phyloP scores from a whole-genome alignment of 1,140 invertebrate genomes.

The Brachionus rubens region DNA sequence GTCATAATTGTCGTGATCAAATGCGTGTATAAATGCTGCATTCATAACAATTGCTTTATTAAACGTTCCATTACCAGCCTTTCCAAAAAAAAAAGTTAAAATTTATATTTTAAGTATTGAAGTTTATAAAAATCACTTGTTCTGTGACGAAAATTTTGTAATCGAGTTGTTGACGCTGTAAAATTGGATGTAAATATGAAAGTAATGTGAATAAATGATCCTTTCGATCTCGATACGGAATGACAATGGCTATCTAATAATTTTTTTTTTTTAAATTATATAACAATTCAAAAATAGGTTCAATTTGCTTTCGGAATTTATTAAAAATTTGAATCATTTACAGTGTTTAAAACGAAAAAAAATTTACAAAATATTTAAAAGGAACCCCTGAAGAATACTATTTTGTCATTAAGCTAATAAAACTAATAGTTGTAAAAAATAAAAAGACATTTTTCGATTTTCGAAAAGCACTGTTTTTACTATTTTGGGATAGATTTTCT shows the following conservation, averaged over 20 bases:
- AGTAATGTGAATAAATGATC: slow-evolving; percentile 76
- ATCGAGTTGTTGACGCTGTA: slow-evolving; percentile 80
- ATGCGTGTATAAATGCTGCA: slow-evolving; percentile 54
- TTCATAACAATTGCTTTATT: slow-evolving; percentile 51
- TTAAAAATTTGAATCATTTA: not conserved
- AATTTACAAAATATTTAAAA: not conserved
- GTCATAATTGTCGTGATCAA: slow-evolving; percentile 72
- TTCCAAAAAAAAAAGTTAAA: slow-evolving; percentile 48
- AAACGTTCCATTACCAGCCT: slow-evolving; percentile 74
- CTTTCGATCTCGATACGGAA: slow-evolving; percentile 80
- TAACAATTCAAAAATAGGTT: not conserved
- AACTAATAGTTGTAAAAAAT: not conserved
- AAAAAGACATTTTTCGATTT: not conserved
- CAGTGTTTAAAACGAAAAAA: not conserved
- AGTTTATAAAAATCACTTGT: slow-evolving; percentile 64
- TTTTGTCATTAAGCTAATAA: not conserved
- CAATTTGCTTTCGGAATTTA: slow-evolving; percentile 18
- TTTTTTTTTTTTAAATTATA: not conserved
- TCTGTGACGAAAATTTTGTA: slow-evolving; percentile 88
- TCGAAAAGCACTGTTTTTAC: not conserved
- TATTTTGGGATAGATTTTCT: not conserved
- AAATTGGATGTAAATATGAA: slow-evolving; percentile 81
- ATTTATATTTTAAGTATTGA: not conserved
- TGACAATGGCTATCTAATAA: slow-evolving; percentile 71
- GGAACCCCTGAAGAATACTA: slow-evolving; percentile 10